Conservation (phyloP, 2,113 vertebrate species). For the Empidonax alnorum region DNA sequence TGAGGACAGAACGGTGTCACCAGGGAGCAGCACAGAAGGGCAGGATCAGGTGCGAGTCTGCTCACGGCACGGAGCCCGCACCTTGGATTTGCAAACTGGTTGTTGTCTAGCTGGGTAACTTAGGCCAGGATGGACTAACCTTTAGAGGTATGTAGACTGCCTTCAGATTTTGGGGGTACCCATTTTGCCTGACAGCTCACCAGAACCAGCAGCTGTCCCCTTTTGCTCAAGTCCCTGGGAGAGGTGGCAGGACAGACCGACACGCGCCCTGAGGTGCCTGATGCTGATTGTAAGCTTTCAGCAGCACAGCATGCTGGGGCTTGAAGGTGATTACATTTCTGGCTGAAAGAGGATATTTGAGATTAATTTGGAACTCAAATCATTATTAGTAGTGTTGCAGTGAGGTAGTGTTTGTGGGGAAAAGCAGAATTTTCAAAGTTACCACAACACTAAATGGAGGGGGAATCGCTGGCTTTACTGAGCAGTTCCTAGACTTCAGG, state of each 20-base stretch:
- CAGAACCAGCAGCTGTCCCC: background rate
- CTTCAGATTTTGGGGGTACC: background rate
- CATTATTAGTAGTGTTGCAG: background rate
- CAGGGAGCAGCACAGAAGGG: background rate
- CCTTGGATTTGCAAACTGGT: background rate
- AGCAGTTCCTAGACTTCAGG: background rate
- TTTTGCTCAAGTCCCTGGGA: accelerated
- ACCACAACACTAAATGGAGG: background rate
- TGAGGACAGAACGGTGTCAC: background rate
- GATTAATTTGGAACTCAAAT: background rate
- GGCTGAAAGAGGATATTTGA: background rate
- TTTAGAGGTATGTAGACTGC: background rate
- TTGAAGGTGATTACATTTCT: background rate
- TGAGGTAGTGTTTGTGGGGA: background rate
- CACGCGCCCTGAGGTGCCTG: accelerated
- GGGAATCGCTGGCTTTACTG: background rate
- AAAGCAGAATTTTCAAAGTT: background rate
- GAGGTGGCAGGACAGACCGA: accelerated
- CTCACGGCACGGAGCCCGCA: accelerated
- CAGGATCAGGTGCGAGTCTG: accelerated
- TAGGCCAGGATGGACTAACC: background rate
- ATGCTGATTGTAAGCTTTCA: background rate
- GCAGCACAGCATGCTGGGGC: background rate
- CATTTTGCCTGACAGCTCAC: background rate
- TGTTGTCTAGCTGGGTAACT: background rate